Conservation (phyloP, 2,888 invertebrate genomes). For the Eristalis tenax region DNA sequence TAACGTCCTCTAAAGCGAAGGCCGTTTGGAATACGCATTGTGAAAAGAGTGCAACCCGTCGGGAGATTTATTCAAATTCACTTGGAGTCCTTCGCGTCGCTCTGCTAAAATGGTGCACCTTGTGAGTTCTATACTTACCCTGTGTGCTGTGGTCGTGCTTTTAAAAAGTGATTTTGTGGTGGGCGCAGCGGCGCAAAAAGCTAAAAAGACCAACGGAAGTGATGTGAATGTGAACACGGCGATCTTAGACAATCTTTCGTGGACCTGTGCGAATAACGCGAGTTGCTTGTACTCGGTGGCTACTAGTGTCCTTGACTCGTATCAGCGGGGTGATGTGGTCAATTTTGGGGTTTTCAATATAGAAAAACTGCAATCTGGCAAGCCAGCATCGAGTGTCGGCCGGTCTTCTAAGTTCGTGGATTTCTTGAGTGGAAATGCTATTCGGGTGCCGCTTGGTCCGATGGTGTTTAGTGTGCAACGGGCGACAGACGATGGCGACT, state of each 20-base stretch:
- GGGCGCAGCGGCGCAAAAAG: background rate
- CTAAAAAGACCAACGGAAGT: background rate
- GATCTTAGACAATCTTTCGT: conserved; percentile 78
- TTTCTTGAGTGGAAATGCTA: conserved; percentile 79
- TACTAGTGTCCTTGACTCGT: conserved; percentile 82
- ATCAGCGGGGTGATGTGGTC: conserved; percentile 83
- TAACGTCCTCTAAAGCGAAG: conserved; percentile 72
- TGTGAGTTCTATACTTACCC: background rate
- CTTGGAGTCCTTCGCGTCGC: background rate
- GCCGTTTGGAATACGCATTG: conserved; percentile 37
- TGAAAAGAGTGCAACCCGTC: conserved; percentile 32
- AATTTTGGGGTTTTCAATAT: conserved; percentile 83
- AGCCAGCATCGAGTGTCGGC: conserved; percentile 74
- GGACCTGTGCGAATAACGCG: conserved; percentile 84
- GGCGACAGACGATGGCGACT: conserved; percentile 79
- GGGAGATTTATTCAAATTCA: background rate
- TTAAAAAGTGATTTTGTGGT: background rate
- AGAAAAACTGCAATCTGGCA: conserved; percentile 81
- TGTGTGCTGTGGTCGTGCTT: conserved; percentile 4
- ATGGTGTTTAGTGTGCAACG: conserved; percentile 80
- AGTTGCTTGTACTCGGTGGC: conserved; percentile 84
- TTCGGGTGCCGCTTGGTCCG: conserved; percentile 80
- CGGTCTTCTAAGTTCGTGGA: conserved; percentile 78
- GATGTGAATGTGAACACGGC: conserved; percentile 75
- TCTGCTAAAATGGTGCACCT: conserved; percentile 21